A percentile compares a stretch with the other conserved stretches of the same genome.
phyloP scores from a whole-genome alignment of 2,113 vertebrate species.

The Indri indri region DNA sequence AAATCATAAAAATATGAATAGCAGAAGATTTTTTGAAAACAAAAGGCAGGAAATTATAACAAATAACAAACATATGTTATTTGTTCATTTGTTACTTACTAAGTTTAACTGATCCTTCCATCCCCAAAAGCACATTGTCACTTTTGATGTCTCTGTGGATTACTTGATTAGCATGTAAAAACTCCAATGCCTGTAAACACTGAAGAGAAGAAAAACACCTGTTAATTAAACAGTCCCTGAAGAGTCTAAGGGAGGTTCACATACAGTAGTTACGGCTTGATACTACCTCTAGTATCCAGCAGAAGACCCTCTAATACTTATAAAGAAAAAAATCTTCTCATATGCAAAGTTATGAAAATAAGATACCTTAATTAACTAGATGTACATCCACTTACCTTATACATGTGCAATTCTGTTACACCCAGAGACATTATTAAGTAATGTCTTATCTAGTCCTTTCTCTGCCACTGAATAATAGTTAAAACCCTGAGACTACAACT shows the following conservation, averaged over 20 bases:
- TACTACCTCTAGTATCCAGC: constrained; percentile 40
- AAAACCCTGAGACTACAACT: background rate
- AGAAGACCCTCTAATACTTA: constrained; percentile 71
- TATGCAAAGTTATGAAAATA: background rate
- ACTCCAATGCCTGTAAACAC: constrained; percentile 98
- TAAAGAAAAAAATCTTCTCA: constrained; percentile 24
- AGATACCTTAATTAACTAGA: background rate
- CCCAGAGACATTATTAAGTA: constrained; percentile 31
- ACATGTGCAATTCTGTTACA: too few relatives aligned
- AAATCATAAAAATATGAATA: constrained; percentile 13
- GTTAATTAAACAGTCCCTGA: background rate
- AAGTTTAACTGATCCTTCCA: constrained; percentile 99
- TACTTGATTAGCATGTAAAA: constrained; percentile 98
- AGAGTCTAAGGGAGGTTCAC: background rate
- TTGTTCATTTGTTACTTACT: constrained; percentile 88
- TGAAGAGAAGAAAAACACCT: constrained; percentile 71
- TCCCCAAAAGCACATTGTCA: constrained; percentile 97
- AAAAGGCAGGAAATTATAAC: constrained; percentile 11
- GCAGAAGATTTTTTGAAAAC: background rate
- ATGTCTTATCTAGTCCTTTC: background rate
- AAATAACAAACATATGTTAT: background rate
- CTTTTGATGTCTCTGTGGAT: constrained; percentile 99
- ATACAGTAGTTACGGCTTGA: background rate
- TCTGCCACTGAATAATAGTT: background rate
- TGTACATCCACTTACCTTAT: background rate